A percentile compares a stretch with the other conserved stretches of the same genome.
Conservation (phyloP, 2,113 vertebrate species). For the Epinephelus lanceolatus region DNA sequence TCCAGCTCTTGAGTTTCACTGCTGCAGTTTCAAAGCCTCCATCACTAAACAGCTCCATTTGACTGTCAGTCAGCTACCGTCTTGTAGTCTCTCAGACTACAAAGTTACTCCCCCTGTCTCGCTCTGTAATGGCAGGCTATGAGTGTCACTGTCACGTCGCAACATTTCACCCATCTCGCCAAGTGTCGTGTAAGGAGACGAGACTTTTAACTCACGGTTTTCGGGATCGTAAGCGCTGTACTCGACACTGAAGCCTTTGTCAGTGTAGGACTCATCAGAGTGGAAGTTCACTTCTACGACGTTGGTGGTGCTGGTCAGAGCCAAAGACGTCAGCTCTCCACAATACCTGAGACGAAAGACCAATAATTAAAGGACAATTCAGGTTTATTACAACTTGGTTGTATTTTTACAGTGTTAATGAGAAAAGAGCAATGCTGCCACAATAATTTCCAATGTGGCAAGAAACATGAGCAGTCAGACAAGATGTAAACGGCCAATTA, state of each 20-base stretch:
- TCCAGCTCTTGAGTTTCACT: constrained; percentile 56
- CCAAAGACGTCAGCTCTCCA: constrained; percentile 76
- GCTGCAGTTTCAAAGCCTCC: constrained; percentile 35
- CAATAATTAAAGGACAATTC: not conserved
- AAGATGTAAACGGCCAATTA: not conserved
- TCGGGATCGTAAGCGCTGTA: constrained; percentile 80
- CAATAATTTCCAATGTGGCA: not conserved
- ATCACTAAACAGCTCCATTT: constrained; percentile 56
- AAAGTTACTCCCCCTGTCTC: constrained; percentile 7
- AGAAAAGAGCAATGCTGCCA: not conserved
- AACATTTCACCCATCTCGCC: constrained; percentile 22
- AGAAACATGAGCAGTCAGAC: constrained; percentile 2
- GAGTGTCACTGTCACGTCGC: constrained; percentile 32
- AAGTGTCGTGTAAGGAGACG: constrained; percentile 4
- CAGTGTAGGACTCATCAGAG: constrained; percentile 84
- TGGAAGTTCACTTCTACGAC: constrained; percentile 77
- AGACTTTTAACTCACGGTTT: constrained; percentile 81
- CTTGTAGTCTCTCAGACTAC: constrained; percentile 14
- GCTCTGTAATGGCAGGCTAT: constrained; percentile 38
- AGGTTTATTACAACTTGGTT: not conserved
- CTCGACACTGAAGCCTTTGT: constrained; percentile 84
- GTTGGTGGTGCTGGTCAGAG: constrained; percentile 71
- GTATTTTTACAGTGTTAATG: not conserved
- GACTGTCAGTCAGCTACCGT: constrained; percentile 57
- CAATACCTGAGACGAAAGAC: constrained; percentile 79